A percentile compares a stretch with the other conserved stretches of the same genome.
These are phyloP conservation scores for Amphipyra berbera DNA, from an alignment of 2,888 invertebrate species.

Conservation along the genomic window DNA sequence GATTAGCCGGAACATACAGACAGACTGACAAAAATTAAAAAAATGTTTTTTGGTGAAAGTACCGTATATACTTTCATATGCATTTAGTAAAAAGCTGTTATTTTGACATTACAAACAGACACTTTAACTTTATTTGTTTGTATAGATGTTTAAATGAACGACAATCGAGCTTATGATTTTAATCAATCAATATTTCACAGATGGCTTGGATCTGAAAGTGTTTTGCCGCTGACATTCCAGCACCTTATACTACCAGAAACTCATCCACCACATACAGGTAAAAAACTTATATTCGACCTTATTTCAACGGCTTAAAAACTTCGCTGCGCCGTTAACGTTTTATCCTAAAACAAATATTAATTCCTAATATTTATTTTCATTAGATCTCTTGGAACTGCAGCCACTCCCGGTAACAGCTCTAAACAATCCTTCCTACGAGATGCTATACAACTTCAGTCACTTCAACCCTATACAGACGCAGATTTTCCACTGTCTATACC, in stretches of 20 bases:
- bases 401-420: constrained; percentile 96
- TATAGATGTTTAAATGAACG: background rate
- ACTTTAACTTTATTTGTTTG: too few species aligned
- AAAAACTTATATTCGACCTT: background rate
- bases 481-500: constrained; percentile 98
- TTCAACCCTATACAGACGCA: constrained; percentile 99
- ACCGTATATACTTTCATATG: too few species aligned
- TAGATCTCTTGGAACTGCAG: constrained; percentile 96
- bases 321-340: too few species aligned
- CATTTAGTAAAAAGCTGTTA: too few species aligned
- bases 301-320: background rate
- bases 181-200: constrained; percentile 72
- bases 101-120: too few species aligned
- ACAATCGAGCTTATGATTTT: too few species aligned
- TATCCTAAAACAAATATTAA: too few species aligned
- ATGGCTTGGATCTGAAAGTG: constrained; percentile 90
- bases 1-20: too few species aligned
- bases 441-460: constrained; percentile 96
- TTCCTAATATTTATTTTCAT: background rate
- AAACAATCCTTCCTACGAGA: constrained; percentile 93
- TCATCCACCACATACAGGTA: constrained; percentile 97
- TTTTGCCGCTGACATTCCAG: constrained; percentile 93
- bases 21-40: too few species aligned
- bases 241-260: constrained; percentile 97
- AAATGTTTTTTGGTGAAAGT: too few species aligned